phyloP scores from a whole-genome alignment of 2,888 invertebrate species.

The Crossocerus cetratus region DNA sequence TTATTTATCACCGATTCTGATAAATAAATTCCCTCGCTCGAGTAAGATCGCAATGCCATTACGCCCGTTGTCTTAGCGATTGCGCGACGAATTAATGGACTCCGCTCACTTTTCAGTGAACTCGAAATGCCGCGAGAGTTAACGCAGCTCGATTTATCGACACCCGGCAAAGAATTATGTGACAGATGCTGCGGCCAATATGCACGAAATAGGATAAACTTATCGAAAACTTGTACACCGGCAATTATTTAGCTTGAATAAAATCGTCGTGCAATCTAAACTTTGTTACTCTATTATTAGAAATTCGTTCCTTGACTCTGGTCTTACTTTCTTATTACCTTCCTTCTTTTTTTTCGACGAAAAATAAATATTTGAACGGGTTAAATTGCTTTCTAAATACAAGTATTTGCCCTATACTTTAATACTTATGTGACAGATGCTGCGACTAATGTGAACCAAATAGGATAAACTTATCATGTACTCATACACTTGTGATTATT shows the following conservation, averaged over 20 bases:
- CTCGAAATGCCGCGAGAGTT: conserved; percentile 40
- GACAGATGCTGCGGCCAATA: conserved; percentile 13
- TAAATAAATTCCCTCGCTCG: conserved; percentile 56
- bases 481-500: too few species aligned
- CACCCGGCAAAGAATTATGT: conserved; percentile 41
- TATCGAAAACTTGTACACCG: too few species aligned
- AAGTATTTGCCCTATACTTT: too few species aligned
- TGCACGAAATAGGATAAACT: background rate
- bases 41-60: conserved; percentile 46
- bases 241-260: too few species aligned
- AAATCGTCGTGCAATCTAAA: too few species aligned
- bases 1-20: conserved; percentile 42
- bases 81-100: conserved; percentile 47
- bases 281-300: too few species aligned
- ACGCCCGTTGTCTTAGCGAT: conserved; percentile 45
- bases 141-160: conserved; percentile 51
- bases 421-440: too few species aligned
- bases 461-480: too few species aligned
- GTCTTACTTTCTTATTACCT: background rate
- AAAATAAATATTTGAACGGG: background rate
- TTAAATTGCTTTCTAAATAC: too few species aligned
- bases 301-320: too few species aligned
- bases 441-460: too few species aligned
- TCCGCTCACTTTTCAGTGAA: conserved; percentile 3
- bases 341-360: background rate